These are phyloP conservation scores for Taenaris catops DNA, from an alignment of 2,888 invertebrate species.

Conservation along the genomic window DNA sequence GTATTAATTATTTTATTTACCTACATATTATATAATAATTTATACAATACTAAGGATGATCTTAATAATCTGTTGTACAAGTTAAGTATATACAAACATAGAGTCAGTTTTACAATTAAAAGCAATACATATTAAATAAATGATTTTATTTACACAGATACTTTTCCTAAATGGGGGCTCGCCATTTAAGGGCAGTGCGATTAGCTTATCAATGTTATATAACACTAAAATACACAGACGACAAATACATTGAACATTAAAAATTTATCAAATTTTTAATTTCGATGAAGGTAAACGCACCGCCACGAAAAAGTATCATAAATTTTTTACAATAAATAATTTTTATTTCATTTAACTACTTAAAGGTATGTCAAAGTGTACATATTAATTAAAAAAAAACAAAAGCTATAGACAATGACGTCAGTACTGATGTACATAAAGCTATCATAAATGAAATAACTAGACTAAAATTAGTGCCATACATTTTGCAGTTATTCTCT, in stretches of 20 bases:
- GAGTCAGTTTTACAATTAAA: slow-evolving; percentile 10
- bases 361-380: background rate
- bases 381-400: background rate
- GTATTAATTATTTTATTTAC: slow-evolving; percentile 9
- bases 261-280: slow-evolving; percentile 7
- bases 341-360: slow-evolving; percentile 1
- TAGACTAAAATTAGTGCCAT: too few species aligned
- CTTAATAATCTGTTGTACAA: slow-evolving; percentile 17
- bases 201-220: slow-evolving; percentile 40
- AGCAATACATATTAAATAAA: slow-evolving; percentile 7
- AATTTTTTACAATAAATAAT: slow-evolving; percentile 1
- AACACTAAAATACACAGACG: slow-evolving; percentile 20
- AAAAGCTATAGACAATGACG: background rate
- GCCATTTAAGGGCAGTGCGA: slow-evolving; percentile 50
- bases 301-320: slow-evolving; percentile 53
- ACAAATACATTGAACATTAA: slow-evolving; percentile 15
- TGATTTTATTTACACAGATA: slow-evolving; percentile 31
- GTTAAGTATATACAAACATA: slow-evolving; percentile 28
- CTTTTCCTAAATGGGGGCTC: slow-evolving; percentile 73
- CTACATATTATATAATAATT: slow-evolving; percentile 8
- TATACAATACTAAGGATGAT: slow-evolving; percentile 16
- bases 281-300: slow-evolving; percentile 47
- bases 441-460: too few species aligned
- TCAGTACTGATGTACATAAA: too few species aligned
- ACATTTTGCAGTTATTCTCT: too few species aligned